Conservation (phyloP, 2,113 vertebrate species). For the Tupaia chinensis region DNA sequence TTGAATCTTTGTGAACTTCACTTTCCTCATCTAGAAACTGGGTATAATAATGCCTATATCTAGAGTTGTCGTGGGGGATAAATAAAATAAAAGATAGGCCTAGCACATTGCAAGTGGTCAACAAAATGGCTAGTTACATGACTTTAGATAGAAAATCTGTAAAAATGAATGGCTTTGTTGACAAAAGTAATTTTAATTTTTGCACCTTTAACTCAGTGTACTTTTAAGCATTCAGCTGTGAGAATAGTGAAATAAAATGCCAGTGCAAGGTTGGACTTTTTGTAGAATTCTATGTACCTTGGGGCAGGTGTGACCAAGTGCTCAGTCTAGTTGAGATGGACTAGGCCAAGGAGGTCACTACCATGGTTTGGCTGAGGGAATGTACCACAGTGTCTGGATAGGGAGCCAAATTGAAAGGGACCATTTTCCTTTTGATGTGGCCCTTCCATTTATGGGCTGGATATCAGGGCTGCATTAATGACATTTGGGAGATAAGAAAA, state of each 20-base stretch:
- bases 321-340: background rate
- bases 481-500: background rate
- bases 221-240: background rate
- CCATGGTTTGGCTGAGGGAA: background rate
- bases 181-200: background rate
- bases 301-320: background rate
- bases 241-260: background rate
- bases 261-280: background rate
- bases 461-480: background rate
- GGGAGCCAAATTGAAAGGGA: background rate
- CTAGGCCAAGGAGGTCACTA: background rate
- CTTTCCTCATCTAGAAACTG: constrained; percentile 17
- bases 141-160: constrained; percentile 4
- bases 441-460: background rate
- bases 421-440: background rate
- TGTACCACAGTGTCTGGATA: background rate
- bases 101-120: background rate
- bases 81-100: background rate
- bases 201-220: background rate
- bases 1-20: background rate
- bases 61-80: background rate
- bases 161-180: background rate
- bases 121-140: background rate
- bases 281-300: background rate
- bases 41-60: background rate